Evolutionary conservation across 2,888 invertebrate genomes (phyloP).

Genomic region (Smittia aterrima): DNA sequence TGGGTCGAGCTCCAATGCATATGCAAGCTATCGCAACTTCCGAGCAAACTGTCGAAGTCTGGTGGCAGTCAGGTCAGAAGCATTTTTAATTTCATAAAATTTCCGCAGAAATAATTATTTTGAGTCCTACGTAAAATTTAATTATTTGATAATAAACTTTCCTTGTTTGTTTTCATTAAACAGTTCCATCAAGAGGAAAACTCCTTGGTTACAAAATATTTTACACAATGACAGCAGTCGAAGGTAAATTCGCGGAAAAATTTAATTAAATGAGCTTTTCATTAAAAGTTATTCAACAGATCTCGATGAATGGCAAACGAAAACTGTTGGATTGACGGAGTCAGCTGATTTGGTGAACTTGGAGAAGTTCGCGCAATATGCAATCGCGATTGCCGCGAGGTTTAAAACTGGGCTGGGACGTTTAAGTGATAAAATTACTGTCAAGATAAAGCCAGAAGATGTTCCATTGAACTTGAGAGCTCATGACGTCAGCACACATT

Average conservation of each 20-base stretch:
- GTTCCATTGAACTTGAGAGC: constrained; percentile 86
- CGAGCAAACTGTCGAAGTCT: constrained; percentile 89
- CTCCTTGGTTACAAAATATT: constrained; percentile 86
- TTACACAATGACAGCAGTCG: constrained; percentile 89
- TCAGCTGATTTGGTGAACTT: constrained; percentile 86
- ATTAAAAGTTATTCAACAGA: constrained; percentile 54
- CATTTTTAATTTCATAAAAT: not conserved
- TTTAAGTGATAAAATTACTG: constrained; percentile 83
- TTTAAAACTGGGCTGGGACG: constrained; percentile 79
- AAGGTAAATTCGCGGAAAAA: constrained; percentile 48
- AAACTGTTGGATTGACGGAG: constrained; percentile 79
- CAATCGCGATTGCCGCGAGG: constrained; percentile 83
- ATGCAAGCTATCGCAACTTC: constrained; percentile 94
- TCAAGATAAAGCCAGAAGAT: constrained; percentile 89
- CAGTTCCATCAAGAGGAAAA: constrained; percentile 76
- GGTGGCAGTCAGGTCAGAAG: constrained; percentile 72
- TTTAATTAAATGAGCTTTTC: not conserved
- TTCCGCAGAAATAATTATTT: not conserved
- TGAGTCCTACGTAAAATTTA: no score
- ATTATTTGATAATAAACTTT: no score
- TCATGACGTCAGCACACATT: constrained; percentile 88
- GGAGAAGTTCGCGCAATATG: constrained; percentile 88
- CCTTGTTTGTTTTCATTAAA: no score
- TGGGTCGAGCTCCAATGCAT: constrained; percentile 89
- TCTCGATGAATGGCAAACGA: constrained; percentile 87